Percentiles rank a stretch among this genome's conserved stretches.
Evolutionary conservation across 2,113 vertebrate species (phyloP).

Genomic region (Labeo catla): DNA sequence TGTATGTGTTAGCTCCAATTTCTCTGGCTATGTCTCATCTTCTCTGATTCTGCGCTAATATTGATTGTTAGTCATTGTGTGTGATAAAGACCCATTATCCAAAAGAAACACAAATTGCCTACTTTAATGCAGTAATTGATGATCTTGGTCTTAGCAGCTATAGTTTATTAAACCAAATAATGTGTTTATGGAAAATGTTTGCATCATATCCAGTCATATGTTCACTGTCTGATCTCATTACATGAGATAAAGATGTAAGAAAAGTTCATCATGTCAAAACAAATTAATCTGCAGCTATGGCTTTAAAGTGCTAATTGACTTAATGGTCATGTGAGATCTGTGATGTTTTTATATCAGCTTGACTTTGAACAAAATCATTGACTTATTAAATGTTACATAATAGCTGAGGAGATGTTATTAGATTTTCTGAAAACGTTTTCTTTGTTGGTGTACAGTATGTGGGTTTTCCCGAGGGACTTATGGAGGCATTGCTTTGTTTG

Average conservation of each 20-base stretch:
- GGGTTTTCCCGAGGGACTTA: neutral
- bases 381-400: neutral
- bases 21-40: conserved; percentile 42
- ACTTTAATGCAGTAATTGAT: conserved; percentile 27
- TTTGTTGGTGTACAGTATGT: neutral
- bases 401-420: neutral
- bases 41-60: conserved; percentile 33
- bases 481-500: conserved; percentile 1
- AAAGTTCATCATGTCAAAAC: conserved; percentile 37
- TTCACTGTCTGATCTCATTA: conserved; percentile 28
- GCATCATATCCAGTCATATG: conserved; percentile 39
- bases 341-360: conserved; percentile 1
- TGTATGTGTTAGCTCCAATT: conserved; percentile 58
- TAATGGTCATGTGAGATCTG: neutral
- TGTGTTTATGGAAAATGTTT: conserved; percentile 40
- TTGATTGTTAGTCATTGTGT: conserved; percentile 48
- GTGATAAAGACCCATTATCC: conserved; percentile 36
- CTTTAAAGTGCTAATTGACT: conserved; percentile 19
- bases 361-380: neutral
- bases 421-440: neutral
- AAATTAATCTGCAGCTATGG: conserved; percentile 16
- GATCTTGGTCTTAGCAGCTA: conserved; percentile 37
- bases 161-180: conserved; percentile 39
- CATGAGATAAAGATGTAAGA: conserved; percentile 47
- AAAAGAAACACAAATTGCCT: conserved; percentile 32